Evolutionary conservation across 1,140 invertebrate genomes (phyloP).

Genomic region (Hyposmocoma kahamanoa): DNA sequence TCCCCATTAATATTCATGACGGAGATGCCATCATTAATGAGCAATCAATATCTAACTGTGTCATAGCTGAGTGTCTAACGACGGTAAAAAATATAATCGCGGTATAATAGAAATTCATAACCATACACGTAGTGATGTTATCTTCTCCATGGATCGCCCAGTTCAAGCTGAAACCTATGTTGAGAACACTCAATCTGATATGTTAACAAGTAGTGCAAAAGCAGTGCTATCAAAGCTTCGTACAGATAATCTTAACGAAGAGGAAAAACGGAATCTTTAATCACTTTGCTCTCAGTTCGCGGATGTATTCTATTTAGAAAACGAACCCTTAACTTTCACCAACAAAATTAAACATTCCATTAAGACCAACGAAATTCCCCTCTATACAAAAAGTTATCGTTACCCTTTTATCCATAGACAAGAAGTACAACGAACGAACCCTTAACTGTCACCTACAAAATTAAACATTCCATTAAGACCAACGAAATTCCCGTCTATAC

Average conservation of each 20-base stretch:
- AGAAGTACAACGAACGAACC: too few species aligned
- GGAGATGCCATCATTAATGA: constrained; percentile 21
- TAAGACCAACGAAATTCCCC: constrained; percentile 10
- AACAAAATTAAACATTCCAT: neutral
- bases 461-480: constrained; percentile 6
- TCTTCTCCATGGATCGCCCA: constrained; percentile 21
- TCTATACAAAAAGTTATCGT: constrained; percentile 3
- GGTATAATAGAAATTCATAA: constrained; percentile 20
- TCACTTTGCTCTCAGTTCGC: neutral
- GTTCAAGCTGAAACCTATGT: neutral
- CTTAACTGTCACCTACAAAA: too few species aligned
- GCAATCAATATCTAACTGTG: constrained; percentile 20
- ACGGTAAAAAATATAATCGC: constrained; percentile 17
- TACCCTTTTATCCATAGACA: neutral
- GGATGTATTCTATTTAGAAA: too few species aligned
- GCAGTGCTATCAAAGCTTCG: neutral
- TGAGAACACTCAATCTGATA: neutral
- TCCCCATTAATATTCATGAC: constrained; percentile 21
- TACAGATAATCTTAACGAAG: neutral
- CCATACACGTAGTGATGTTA: constrained; percentile 19
- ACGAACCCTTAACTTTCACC: too few species aligned
- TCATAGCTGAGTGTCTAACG: constrained; percentile 16
- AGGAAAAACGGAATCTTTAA: neutral
- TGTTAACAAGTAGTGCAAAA: neutral
- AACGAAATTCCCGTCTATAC: constrained; percentile 7